Evolutionary conservation across 2,888 invertebrate species (phyloP).

Genomic region (Orchesellides sinensis): DNA sequence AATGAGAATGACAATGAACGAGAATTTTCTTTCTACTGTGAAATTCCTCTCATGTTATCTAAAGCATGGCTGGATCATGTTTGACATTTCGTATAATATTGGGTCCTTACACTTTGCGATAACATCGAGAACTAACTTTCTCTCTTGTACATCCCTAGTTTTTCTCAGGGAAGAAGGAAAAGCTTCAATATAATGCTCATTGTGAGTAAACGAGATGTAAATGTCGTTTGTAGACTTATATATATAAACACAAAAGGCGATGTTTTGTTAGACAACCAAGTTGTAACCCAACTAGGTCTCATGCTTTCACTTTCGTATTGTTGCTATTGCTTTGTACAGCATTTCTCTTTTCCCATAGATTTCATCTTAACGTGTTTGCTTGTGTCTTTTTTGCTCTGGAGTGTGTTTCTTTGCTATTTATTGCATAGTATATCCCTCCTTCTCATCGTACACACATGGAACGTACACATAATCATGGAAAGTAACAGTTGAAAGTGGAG

Average conservation of each 20-base stretch:
- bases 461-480: conserved; percentile 22
- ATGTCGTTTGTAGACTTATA: conserved; percentile 2
- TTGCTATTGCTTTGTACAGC: background rate
- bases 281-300: conserved; percentile 1
- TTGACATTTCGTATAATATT: conserved; percentile 53
- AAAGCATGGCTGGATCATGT: conserved; percentile 50
- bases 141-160: background rate
- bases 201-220: conserved; percentile 52
- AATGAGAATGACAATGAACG: conserved; percentile 44
- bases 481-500: conserved; percentile 17
- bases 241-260: conserved; percentile 1
- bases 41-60: conserved; percentile 28
- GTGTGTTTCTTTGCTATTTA: conserved; percentile 36
- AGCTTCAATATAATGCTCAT: conserved; percentile 16
- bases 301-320: conserved; percentile 11
- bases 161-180: conserved; percentile 20
- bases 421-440: conserved; percentile 46
- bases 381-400: background rate
- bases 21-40: conserved; percentile 15
- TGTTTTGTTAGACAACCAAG: conserved; percentile 25
- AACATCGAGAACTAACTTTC: conserved; percentile 26
- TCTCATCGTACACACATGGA: conserved; percentile 47
- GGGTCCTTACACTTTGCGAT: conserved; percentile 25
- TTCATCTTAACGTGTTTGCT: conserved; percentile 6
- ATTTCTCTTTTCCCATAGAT: conserved; percentile 40